Evolutionary conservation across 2,113 vertebrate genomes (phyloP), one percentile per base, ranked within the genome.

Genomic region (Merops nubicus): DNA sequence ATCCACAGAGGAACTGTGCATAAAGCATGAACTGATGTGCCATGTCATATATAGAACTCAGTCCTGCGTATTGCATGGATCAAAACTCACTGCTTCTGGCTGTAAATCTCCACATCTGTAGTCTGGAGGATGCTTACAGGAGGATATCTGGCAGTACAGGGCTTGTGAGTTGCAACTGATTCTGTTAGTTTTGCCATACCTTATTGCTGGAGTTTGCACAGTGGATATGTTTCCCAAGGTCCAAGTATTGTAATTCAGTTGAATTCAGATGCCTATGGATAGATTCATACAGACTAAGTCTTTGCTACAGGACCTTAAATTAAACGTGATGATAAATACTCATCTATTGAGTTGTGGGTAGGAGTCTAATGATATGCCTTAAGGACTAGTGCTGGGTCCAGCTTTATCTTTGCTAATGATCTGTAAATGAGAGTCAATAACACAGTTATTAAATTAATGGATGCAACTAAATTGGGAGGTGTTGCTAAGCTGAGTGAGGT

Each of bases 381-480:
- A 79, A 96, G 84, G 69, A 94, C 77, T 85, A 48, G 36, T 2
- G 5, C 5, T 60, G 28, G 16, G 51, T 78, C 40, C 65, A 89
- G 53, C 53, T 95, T 94, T 91, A 73, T 79, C 85, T 91, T 91
- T 91, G 79, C 36, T 96, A 88, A 93, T 89, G 80, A 97, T 89
- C 81, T 93, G 25, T 73, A 96, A 95, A 94, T 79, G 78, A 85
- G 77, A 85, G 69, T 93, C 93, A 97, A 95, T 91, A 96, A 57
- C 56, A 88, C 19, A 73, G 87, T 93, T 96, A 96, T 96, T 94
- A 93, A 95, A 95, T 89, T 91, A 95, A 95, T 83, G 87, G 62
- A 59, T 94, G 48, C 62, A 91, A 65, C 87, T 89, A 93, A 96
- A 96, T 65, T 95, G 87, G 36, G 87, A 89, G 42, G 85, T 95